Conservation (phyloP, 1,140 invertebrate genomes). For the Zaprionus davidi region DNA sequence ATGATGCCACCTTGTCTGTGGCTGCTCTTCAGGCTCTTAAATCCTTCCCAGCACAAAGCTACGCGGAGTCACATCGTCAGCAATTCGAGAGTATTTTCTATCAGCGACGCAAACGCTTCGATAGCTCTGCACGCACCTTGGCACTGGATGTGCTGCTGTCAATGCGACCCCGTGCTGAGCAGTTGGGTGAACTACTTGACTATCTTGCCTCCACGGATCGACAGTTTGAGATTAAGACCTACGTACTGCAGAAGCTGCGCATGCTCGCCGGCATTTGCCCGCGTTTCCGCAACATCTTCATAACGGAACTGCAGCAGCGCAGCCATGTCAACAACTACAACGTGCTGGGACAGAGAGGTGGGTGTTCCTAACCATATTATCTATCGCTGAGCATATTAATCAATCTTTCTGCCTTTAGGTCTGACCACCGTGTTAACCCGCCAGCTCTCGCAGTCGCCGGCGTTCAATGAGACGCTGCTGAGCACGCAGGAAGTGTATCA, state of each 20-base stretch:
- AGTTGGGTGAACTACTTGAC: conserved; percentile 85
- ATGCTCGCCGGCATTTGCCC: conserved; percentile 86
- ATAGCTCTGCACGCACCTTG: conserved; percentile 89
- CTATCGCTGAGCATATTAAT: neutral
- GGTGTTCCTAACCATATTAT: neutral
- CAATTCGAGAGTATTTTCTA: conserved; percentile 87
- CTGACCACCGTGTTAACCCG: conserved; percentile 90
- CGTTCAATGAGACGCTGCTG: conserved; percentile 89
- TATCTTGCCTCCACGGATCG: conserved; percentile 86
- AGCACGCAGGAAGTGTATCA: conserved; percentile 90
- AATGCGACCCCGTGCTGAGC: conserved; percentile 85
- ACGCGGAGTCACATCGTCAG: conserved; percentile 81
- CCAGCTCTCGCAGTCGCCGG: conserved; percentile 86
- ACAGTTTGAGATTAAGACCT: conserved; percentile 89
- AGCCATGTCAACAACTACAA: conserved; percentile 88
- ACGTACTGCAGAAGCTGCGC: conserved; percentile 87
- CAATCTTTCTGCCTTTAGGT: conserved; percentile 67
- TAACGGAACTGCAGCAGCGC: conserved; percentile 81
- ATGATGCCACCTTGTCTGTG: conserved; percentile 85
- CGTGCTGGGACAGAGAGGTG: conserved; percentile 87
- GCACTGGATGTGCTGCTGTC: conserved; percentile 90
- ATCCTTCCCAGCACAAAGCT: conserved; percentile 84
- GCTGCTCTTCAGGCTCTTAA: conserved; percentile 88
- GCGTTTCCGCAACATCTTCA: conserved; percentile 84
- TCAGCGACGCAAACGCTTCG: conserved; percentile 87